Evolutionary conservation across 2,113 vertebrate genomes (phyloP).

Genomic region (Geothlypis trichas): DNA sequence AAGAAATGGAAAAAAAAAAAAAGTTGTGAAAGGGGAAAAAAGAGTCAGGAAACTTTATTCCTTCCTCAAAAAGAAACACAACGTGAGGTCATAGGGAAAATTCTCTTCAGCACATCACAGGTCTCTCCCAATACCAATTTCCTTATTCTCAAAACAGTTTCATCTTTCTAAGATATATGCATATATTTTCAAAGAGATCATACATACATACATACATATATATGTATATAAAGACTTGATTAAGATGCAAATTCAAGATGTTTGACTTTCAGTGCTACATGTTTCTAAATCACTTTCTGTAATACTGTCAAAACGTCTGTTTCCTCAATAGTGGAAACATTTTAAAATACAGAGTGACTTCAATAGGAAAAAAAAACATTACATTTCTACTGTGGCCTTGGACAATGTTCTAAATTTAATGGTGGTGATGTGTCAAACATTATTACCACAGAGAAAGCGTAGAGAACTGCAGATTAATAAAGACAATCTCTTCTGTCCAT

Average conservation of each 20-base stretch:
- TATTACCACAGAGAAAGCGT: not conserved
- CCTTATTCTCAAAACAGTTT: not conserved
- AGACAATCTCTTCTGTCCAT: not conserved
- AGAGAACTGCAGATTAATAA: not conserved
- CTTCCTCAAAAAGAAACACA: not conserved
- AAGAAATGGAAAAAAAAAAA: not conserved
- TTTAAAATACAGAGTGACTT: not conserved
- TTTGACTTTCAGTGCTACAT: not conserved
- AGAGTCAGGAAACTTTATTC: not conserved
- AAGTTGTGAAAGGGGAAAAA: not conserved
- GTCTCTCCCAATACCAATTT: not conserved
- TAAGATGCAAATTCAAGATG: not conserved
- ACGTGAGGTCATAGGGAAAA: not conserved
- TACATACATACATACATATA: not conserved
- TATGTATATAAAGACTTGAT: not conserved
- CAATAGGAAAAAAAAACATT: not conserved
- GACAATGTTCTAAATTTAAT: not conserved
- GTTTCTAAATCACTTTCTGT: not conserved
- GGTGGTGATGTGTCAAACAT: not conserved
- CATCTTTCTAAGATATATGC: not conserved
- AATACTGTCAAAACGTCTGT: not conserved
- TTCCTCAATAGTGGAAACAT: not conserved
- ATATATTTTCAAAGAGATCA: not conserved
- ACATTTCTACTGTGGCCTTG: not conserved
- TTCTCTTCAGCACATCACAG: not conserved